phyloP scores from a whole-genome alignment of 1,140 invertebrate genomes.

The Trypoxylus dichotomus region DNA sequence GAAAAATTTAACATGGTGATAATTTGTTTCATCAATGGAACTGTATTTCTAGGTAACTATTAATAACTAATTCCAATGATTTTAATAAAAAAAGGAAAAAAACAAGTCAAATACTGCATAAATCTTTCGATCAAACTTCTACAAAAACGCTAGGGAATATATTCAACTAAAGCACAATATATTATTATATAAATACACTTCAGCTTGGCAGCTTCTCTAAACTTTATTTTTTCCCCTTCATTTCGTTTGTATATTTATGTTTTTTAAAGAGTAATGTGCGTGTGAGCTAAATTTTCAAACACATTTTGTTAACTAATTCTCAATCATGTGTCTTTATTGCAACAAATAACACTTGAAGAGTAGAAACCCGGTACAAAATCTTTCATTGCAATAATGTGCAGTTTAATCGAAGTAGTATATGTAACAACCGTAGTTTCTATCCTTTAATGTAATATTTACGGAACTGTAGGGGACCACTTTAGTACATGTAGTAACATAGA shows the following conservation, averaged over 20 bases:
- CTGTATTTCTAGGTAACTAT: too few relatives aligned
- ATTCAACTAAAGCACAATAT: neutral
- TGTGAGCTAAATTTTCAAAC: neutral
- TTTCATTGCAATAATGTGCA: neutral
- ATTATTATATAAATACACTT: neutral
- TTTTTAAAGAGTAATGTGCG: constrained; percentile 15
- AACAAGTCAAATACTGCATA: too few relatives aligned
- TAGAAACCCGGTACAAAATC: neutral
- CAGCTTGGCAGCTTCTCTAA: neutral
- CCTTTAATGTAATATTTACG: neutral
- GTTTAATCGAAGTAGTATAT: neutral
- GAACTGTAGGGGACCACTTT: neutral
- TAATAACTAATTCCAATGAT: too few relatives aligned
- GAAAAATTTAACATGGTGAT: too few relatives aligned
- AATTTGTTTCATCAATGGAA: too few relatives aligned
- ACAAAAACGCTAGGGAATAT: neutral
- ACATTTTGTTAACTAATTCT: neutral
- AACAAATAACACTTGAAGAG: neutral
- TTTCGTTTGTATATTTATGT: neutral
- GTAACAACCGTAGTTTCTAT: neutral
- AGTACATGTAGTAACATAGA: neutral
- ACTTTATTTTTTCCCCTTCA: neutral
- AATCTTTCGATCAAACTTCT: too few relatives aligned
- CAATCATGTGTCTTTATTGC: neutral
- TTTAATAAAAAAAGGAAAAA: too few relatives aligned